Conservation (phyloP, 2,888 invertebrate genomes). For the Rotaria socialis region DNA sequence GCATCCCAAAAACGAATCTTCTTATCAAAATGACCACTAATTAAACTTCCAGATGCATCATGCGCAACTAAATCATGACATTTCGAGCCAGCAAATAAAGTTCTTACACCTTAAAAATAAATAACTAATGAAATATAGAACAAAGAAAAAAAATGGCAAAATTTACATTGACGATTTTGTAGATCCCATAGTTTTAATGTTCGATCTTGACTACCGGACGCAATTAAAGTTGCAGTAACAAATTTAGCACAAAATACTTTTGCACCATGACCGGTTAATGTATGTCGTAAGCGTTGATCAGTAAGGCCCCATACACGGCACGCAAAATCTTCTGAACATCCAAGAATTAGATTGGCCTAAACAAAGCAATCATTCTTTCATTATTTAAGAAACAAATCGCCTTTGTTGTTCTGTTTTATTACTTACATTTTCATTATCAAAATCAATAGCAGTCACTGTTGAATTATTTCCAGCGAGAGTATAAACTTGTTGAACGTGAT, state of each 20-base stretch:
- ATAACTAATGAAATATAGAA: not conserved
- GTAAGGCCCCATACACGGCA: constrained; percentile 88
- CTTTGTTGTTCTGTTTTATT: too few relatives aligned
- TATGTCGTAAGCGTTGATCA: constrained; percentile 84
- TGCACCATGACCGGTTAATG: constrained; percentile 87
- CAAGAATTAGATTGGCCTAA: constrained; percentile 74
- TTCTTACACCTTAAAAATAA: constrained; percentile 54
- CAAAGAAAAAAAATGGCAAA: not conserved
- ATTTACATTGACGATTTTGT: constrained; percentile 77
- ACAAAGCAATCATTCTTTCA: constrained; percentile 39
- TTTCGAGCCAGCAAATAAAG: constrained; percentile 75
- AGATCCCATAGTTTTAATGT: constrained; percentile 98
- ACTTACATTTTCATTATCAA: constrained; percentile 70
- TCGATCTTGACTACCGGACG: constrained; percentile 93
- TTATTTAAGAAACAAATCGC: too few relatives aligned
- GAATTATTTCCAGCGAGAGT: constrained; percentile 86
- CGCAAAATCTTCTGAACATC: constrained; percentile 91
- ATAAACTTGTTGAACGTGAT: constrained; percentile 52
- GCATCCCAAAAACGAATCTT: constrained; percentile 92
- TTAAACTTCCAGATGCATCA: constrained; percentile 67
- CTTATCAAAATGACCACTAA: constrained; percentile 96
- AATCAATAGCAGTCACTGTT: constrained; percentile 89
- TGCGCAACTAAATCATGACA: constrained; percentile 87
- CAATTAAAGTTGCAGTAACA: constrained; percentile 82
- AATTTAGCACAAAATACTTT: constrained; percentile 89